Base-by-base conservation (phyloP, 2,888 invertebrate genomes). In the Diarsia rubi region DNA sequence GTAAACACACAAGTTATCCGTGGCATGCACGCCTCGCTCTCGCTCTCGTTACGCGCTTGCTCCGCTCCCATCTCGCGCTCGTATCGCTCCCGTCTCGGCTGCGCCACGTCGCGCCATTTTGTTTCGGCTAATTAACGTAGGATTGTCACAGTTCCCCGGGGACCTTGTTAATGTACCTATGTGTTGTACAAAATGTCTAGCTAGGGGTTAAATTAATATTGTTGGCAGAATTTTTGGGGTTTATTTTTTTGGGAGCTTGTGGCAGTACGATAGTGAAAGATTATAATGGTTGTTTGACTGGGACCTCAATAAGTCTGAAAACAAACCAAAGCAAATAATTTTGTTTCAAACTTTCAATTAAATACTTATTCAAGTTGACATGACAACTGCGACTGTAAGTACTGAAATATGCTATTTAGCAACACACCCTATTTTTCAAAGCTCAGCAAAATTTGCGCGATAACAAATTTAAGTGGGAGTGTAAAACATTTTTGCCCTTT, bases 111-210 rank as follows among this genome's bases (percentile, higher is more conserved):
- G 78, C 83, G 82, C 89, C 90, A 90, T 90, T 90, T 89, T 88
- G 91, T 90, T 90, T 89, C 81, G 79, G 85, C 88, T 91, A 91
- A 90, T 91, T 91, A 90, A 91, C 89, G 86, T 84, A 76, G 89
- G 84, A 90, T 88, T 88, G 91, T 89, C 86, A 81, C 85, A 81
- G 75, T 76, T 73, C 88, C 84, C 87, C 72, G 49, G 83, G 86
- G 87, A 81, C 81, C 79, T 84, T 87, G 86, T 89, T 84, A 86
- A 86, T 86, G 81, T 85, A 81, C 81, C 83, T 83, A 79, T 79
- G 80, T 84, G 64, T 60, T 69, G 81, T 82, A 81, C 67, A 67
- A 64, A 81, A 77, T 73, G 59, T 81, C 84, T 73, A 84, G 84
- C 52, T 73, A 76, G 37, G 65, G 85, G 72, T 73, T 73, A 77